These are phyloP conservation scores for Vesta saturnalis DNA, from an alignment of 2,888 invertebrate genomes.

Conservation along the genomic window DNA sequence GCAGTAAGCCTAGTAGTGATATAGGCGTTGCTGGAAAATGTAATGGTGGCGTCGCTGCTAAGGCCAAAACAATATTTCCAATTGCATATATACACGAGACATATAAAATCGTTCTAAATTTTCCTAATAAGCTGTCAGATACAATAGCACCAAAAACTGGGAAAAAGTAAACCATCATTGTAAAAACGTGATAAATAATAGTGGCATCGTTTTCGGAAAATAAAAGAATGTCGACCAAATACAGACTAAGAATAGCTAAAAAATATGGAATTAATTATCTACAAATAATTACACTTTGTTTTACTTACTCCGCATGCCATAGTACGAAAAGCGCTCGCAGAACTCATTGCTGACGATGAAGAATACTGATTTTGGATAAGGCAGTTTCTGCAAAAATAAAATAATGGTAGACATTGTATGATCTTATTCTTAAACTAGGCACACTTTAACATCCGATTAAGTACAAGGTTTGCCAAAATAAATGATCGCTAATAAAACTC, in stretches of 20 bases:
- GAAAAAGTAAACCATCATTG: conserved; percentile 89
- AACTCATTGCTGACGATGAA: conserved; percentile 98
- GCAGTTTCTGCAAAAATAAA: conserved; percentile 69
- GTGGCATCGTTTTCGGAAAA: conserved; percentile 81
- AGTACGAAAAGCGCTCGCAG: conserved; percentile 96
- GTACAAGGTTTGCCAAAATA: too few relatives aligned
- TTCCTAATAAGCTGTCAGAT: conserved; percentile 92
- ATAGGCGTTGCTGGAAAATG: conserved; percentile 65
- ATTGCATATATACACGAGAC: conserved; percentile 86
- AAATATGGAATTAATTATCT: background rate
- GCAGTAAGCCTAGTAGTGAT: conserved; percentile 70
- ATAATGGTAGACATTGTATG: background rate
- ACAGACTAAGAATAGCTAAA: conserved; percentile 90
- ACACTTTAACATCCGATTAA: background rate
- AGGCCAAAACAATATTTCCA: conserved; percentile 83
- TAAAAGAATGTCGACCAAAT: conserved; percentile 80
- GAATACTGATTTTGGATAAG: conserved; percentile 88
- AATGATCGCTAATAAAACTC: too few relatives aligned
- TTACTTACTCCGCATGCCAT: conserved; percentile 94
- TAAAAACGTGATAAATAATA: conserved; percentile 88
- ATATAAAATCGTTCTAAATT: conserved; percentile 90
- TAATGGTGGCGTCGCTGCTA: conserved; percentile 72
- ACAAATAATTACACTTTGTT: background rate
- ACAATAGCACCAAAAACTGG: conserved; percentile 92
- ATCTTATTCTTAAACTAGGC: too few relatives aligned